These are phyloP conservation scores for Sinella curviseta DNA, from an alignment of 1,140 invertebrate species.

Conservation along the genomic window DNA sequence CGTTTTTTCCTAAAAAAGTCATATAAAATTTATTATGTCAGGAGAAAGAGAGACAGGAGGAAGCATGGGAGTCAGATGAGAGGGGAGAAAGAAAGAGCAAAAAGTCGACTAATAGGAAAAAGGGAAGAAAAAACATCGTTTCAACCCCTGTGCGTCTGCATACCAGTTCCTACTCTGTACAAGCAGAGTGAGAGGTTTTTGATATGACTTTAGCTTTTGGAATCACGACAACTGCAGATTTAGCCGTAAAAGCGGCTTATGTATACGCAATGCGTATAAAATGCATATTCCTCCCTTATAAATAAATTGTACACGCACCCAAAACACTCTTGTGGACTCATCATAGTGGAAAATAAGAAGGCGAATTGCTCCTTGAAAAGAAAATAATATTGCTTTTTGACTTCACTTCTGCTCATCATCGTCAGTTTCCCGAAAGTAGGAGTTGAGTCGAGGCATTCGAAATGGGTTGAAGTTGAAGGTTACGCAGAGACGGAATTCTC, in stretches of 20 bases:
- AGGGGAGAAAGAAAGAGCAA: constrained; percentile 13
- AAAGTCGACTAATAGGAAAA: constrained; percentile 16
- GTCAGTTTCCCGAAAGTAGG: neutral
- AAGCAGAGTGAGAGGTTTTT: neutral
- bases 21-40: constrained; percentile 50
- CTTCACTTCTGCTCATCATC: neutral
- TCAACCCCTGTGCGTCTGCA: neutral
- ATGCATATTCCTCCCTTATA: neutral
- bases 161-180: neutral
- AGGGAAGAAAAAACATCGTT: constrained; percentile 8
- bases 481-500: too few relatives aligned
- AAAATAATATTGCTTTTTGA: constrained; percentile 21
- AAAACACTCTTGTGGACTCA: constrained; percentile 5
- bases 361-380: neutral
- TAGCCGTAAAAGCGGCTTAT: constrained; percentile 14
- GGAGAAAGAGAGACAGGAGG: constrained; percentile 29
- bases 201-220: constrained; percentile 8
- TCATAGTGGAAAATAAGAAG: constrained; percentile 12
- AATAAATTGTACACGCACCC: neutral
- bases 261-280: constrained; percentile 1
- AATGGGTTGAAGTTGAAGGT: too few relatives aligned
- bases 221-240: neutral
- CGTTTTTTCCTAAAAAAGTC: constrained; percentile 39
- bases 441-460: neutral
- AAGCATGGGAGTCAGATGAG: constrained; percentile 11